Conservation (phyloP, 2,888 invertebrate genomes). For the Meganola albula region DNA sequence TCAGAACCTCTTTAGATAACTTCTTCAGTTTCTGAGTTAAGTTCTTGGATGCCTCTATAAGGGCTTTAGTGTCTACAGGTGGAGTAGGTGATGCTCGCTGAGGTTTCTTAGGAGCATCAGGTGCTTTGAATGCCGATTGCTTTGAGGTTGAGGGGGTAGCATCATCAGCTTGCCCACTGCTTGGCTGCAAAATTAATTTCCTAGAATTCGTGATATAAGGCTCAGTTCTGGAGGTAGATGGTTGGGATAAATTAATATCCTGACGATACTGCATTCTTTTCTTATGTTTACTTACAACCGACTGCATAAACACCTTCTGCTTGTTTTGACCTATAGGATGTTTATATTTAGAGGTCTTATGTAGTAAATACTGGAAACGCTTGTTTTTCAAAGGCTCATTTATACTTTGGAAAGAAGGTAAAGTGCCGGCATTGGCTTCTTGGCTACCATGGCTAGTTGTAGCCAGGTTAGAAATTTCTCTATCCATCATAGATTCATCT, state of each 20-base stretch:
- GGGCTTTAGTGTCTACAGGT: slow-evolving; percentile 82
- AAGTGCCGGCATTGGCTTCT: slow-evolving; percentile 52
- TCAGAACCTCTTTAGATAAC: slow-evolving; percentile 92
- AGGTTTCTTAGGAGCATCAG: slow-evolving; percentile 57
- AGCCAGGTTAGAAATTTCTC: slow-evolving; percentile 70
- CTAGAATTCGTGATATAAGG: slow-evolving; percentile 57
- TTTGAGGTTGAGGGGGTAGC: slow-evolving; percentile 57
- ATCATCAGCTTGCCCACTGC: slow-evolving; percentile 51
- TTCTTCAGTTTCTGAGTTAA: slow-evolving; percentile 94
- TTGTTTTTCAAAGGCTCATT: slow-evolving; percentile 71
- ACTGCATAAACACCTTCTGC: slow-evolving; percentile 73
- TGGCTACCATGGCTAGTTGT: slow-evolving; percentile 68
- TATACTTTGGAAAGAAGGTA: slow-evolving; percentile 67
- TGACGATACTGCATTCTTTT: slow-evolving; percentile 62
- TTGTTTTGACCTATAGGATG: slow-evolving; percentile 71
- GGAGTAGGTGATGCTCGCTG: slow-evolving; percentile 54
- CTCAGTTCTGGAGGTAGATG: slow-evolving; percentile 65
- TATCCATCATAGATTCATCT: slow-evolving; percentile 69
- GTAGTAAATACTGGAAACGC: slow-evolving; percentile 69
- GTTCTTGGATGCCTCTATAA: slow-evolving; percentile 94
- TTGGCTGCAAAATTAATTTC: slow-evolving; percentile 54
- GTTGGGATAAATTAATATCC: slow-evolving; percentile 51
- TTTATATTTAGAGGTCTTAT: slow-evolving; percentile 72
- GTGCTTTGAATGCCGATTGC: slow-evolving; percentile 54
- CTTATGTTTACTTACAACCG: slow-evolving; percentile 72